These are phyloP conservation scores for Rhabdomys dilectus DNA, from an alignment of 2,113 vertebrate species.

Conservation along the genomic window DNA sequence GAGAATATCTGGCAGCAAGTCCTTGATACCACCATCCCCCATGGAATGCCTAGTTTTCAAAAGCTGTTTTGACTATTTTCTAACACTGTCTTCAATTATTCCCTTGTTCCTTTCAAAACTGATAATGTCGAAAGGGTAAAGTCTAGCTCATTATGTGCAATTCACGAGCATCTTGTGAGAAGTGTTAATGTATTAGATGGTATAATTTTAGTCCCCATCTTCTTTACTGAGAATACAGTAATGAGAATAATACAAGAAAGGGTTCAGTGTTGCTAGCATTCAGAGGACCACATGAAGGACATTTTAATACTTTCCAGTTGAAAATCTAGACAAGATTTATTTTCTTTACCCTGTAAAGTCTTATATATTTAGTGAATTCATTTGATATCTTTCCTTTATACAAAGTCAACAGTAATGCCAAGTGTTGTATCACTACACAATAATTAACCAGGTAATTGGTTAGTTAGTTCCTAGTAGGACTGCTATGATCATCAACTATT, in stretches of 20 bases:
- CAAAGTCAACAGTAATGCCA: background rate
- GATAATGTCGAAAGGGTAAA: background rate
- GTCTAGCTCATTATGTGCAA: background rate
- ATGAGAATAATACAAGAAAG: background rate
- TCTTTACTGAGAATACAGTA: background rate
- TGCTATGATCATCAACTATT: background rate
- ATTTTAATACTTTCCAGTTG: background rate
- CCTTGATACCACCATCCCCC: background rate
- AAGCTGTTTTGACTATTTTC: background rate
- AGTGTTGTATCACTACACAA: background rate
- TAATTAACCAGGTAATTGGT: background rate
- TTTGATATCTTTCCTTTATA: background rate
- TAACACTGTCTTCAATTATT: background rate
- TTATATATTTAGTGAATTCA: background rate
- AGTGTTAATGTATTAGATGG: background rate
- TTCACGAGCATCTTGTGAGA: background rate
- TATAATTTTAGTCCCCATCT: background rate
- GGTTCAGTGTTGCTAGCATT: too few relatives aligned
- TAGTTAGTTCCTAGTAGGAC: background rate
- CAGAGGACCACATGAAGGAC: background rate
- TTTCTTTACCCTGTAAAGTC: background rate
- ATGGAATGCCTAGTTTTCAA: background rate
- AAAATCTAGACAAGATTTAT: background rate
- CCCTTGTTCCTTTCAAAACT: background rate
- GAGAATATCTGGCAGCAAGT: background rate